Base-by-base conservation (phyloP, 2,888 invertebrate species). In the Ochropacha duplaris region DNA sequence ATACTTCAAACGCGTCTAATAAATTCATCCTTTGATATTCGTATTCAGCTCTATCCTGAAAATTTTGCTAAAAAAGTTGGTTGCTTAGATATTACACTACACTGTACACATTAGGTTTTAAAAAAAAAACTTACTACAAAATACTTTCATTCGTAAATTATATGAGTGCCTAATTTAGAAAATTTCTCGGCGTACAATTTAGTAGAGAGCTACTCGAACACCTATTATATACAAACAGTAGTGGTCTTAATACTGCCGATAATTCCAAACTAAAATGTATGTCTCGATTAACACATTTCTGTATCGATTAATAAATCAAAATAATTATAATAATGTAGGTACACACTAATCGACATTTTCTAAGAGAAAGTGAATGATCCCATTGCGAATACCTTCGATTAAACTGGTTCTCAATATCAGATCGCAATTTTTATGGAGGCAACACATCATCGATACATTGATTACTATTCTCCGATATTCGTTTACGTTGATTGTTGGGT, bases 291-390 rank as follows among this genome's bases (percentile, higher is more conserved):
- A 19, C 44, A 44, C 44, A 52, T 52, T 52, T 52, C 22, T 52
- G 19, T 31, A 64, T 62, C 66, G 68, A 78, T 80, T 78, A 77
- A 86, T 88, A 83, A 84, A 88, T 87, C 82, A 83, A 80, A 76
- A 81, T 84, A 83, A 87, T 84, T 78, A 86, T 78, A 85, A 28
- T 49, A 31, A 22, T 60, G 54, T 54, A 60, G 67, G 71, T 71
- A 70, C 66, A 59, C 64, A 68, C 72, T 65, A 70, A 66, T 70
- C 72, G 76, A 79, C 75, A 77, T 84, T 85, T 87, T 86, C 85
- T 80, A 83, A 86, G 88, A 88, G 91, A 91, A 92, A 92, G 91
- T 90, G 82, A 88, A 88, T 81, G 81, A 85, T 88, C 86, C 88
- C 87, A 83, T 87, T 86, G 83, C 84, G 72, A 86, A 87, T 88